Base-by-base conservation (phyloP, 2,888 invertebrate genomes). In the Antheraea assamensis region DNA sequence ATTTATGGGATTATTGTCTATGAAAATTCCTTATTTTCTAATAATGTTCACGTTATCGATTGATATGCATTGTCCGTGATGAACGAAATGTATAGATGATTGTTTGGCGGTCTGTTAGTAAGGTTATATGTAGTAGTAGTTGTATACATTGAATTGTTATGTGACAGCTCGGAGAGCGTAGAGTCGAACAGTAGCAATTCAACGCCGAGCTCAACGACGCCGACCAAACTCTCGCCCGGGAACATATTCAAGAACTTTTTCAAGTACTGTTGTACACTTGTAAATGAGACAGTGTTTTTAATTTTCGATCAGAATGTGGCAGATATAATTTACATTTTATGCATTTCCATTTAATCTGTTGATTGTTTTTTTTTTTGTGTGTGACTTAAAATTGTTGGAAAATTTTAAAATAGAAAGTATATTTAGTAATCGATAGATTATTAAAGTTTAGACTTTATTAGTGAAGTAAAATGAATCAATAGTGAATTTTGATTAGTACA, bases 171-270 rank as follows among this genome's bases (percentile, higher is more conserved):
- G 85, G 92, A 93, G 85, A 91, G 88, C 80, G 88, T 90, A 82
- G 92, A 93, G 87, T 86, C 92, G 81, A 92, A 90, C 91, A 92
- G 91, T 91, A 91, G 85, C 90, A 91, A 90, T 88, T 90, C 93
- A 31, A 89, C 93, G 71, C 91, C 94, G 81, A 92, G 90, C 82
- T 83, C 92, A 75, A 78, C 93, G 66, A 93, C 96, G 84, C 96
- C 96, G 72, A 96, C 96, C 90, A 97, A 97, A 95, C 96, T 98
- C 88, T 97, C 98, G 85, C 97, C 97, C 75, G 97, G 97, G 90
- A 97, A 97, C 96, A 98, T 98, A 95, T 98, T 98, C 96, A 98
- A 98, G 96, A 98, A 98, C 96, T 98, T 98, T 96, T 98, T 98
- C 97, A 98, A 98, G 98, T 98, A 98, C 96, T 95, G 58, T 73